These are phyloP conservation scores for Harpagifer antarcticus DNA, from an alignment of 2,797 vertebrate genomes.

Conservation along the genomic window DNA sequence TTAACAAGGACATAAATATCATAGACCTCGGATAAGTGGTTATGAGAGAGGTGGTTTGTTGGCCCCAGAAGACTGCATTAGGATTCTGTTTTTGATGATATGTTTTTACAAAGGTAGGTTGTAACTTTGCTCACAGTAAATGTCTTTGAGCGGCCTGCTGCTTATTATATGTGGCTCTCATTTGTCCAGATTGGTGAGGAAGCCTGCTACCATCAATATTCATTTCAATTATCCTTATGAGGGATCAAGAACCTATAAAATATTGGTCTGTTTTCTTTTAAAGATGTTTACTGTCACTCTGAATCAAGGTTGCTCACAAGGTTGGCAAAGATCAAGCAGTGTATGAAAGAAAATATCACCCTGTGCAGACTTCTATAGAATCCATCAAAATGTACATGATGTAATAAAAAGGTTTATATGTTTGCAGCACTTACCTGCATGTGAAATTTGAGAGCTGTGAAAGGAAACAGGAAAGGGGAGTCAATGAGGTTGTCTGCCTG, in stretches of 20 bases:
- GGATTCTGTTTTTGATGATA: slow-evolving; percentile 22
- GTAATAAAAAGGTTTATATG: slow-evolving; percentile 30
- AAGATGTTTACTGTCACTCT: neutral
- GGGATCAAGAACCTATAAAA: slow-evolving; percentile 2
- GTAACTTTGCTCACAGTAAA: slow-evolving; percentile 43
- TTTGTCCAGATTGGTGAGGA: slow-evolving; percentile 28
- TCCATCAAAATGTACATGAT: slow-evolving; percentile 19
- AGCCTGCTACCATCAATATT: slow-evolving; percentile 22
- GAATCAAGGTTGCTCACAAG: slow-evolving; percentile 4
- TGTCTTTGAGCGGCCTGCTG: slow-evolving; percentile 12
- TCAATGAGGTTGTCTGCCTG: neutral
- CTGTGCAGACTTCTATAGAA: slow-evolving; percentile 9
- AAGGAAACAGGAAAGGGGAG: slow-evolving; percentile 15
- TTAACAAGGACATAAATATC: slow-evolving; percentile 53
- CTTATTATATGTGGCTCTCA: slow-evolving; percentile 5
- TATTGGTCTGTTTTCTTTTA: neutral
- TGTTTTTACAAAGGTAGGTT: slow-evolving; percentile 39
- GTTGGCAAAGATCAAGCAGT: slow-evolving; percentile 22
- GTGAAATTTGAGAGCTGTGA: slow-evolving; percentile 37
- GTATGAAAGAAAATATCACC: slow-evolving; percentile 7
- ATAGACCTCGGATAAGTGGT: slow-evolving; percentile 28
- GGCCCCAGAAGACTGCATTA: slow-evolving; percentile 19
- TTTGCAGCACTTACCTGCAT: slow-evolving; percentile 15
- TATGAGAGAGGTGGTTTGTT: slow-evolving; percentile 34
- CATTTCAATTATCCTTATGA: slow-evolving; percentile 3